Conservation (phyloP, 2,797 vertebrate genomes). For the Lepilemur ruficaudatus region DNA sequence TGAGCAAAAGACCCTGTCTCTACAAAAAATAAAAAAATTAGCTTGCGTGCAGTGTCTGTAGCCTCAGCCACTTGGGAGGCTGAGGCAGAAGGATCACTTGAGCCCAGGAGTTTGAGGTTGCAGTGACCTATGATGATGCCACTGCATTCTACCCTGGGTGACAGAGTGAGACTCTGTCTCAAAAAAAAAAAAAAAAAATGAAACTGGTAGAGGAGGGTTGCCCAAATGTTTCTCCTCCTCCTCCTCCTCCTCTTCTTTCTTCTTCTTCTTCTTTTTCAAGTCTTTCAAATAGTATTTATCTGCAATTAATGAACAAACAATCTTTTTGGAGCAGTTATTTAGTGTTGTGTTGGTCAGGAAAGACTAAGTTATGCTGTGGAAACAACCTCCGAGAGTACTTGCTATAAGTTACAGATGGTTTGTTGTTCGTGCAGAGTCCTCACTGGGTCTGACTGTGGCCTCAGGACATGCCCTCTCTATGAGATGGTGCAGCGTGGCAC, state of each 20-base stretch:
- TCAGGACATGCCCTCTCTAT: no score
- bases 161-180: no score
- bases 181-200: background rate
- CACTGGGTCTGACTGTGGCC: background rate
- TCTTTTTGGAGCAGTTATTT: background rate
- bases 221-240: no score
- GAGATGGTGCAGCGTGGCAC: rapidly evolving
- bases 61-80: no score
- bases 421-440: background rate
- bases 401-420: background rate
- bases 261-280: background rate
- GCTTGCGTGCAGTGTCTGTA: no score
- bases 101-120: no score
- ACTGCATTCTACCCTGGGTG: no score
- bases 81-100: no score
- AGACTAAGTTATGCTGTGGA: background rate
- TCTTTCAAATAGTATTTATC: background rate
- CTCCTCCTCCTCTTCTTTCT: no score
- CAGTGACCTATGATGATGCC: no score
- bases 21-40: no score
- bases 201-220: background rate
- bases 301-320: background rate
- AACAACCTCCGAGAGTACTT: background rate
- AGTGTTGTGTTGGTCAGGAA: background rate
- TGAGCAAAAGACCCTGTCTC: no score